Evolutionary conservation across 2,888 invertebrate genomes (phyloP), one percentile per base, ranked within the genome.

Genomic region (Meganola albula): DNA sequence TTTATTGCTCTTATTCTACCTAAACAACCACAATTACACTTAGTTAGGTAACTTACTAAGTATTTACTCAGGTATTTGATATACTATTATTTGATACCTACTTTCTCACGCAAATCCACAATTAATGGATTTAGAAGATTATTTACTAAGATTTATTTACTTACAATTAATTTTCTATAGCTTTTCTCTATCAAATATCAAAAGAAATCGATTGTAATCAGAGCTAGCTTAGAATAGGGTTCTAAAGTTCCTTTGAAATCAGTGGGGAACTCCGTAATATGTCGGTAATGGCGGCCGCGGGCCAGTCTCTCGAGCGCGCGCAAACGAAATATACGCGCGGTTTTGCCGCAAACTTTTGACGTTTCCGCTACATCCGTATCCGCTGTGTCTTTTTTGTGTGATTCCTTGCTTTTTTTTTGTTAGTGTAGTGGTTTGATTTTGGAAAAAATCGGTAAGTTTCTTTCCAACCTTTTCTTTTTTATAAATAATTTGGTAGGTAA

Each of bases 291-390:
- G 41, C 43, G 24, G 41, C 48, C 39, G 31, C 43, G 36, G 40
- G 28, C 31, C 52, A 39, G 45, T 41, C 41, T 27, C 43, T 27
- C 46, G 35, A 44, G 27, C 13, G 40, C 53, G 46, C 16, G 33
- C 41, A 33, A 37, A 39, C 44, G 45, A 31, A 34, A 37, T 26
- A 18, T 25, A 41, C 45, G 42, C 44, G 52, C 36, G 16, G 40
- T 43, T 40, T 40, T 48, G 52, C 44, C 52, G 52, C 52, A 30
- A 46, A 40, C 42, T 37, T 52, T 51, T 46, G 37, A 48, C 32
- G 31, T 40, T 38, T 37, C 41, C 35, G 30, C 37, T 39, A 34
- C 39, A 37, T 36, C 23, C 42, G 33, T 31, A 42, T 36, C 41
- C 37, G 40, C 43, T 41, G 51, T 52, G 51, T 22, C 13, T 32